These are phyloP conservation scores for Micronycteris hirsuta DNA, from an alignment of 2,113 vertebrate species.

Conservation along the genomic window DNA sequence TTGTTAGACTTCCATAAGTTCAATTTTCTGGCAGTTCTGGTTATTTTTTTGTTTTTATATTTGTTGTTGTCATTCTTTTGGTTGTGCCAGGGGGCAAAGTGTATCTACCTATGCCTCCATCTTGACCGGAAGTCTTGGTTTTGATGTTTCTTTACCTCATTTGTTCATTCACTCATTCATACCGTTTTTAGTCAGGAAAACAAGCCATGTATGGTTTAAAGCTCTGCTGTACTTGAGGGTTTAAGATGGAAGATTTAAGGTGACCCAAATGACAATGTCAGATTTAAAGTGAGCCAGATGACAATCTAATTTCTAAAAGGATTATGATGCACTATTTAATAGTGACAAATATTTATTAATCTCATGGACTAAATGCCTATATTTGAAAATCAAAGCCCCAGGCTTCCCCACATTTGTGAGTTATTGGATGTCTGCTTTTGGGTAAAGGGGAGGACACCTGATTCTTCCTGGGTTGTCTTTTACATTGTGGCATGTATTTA, in stretches of 20 bases:
- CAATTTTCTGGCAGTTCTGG: no score
- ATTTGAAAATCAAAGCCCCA: slow-evolving; percentile 10
- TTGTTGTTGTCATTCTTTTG: no score
- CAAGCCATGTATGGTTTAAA: neutral
- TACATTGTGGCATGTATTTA: neutral
- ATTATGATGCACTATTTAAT: neutral
- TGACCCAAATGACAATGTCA: neutral
- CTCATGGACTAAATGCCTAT: neutral
- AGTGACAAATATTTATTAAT: slow-evolving; percentile 23
- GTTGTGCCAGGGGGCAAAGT: no score
- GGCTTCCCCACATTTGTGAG: neutral
- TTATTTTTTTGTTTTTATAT: no score
- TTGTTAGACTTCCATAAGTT: no score
- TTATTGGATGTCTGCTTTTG: neutral
- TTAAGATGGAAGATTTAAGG: neutral
- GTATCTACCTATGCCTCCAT: no score
- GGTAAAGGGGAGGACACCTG: neutral
- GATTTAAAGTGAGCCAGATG: neutral
- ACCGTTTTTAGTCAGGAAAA: neutral
- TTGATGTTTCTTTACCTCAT: neutral
- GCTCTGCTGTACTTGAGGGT: neutral
- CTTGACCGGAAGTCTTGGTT: neutral
- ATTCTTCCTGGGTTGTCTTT: neutral
- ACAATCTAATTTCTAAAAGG: neutral
- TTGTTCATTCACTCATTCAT: neutral